Base-by-base conservation (phyloP, 92 coral and sea anemone genomes). In the Blastomussa wellsi region DNA sequence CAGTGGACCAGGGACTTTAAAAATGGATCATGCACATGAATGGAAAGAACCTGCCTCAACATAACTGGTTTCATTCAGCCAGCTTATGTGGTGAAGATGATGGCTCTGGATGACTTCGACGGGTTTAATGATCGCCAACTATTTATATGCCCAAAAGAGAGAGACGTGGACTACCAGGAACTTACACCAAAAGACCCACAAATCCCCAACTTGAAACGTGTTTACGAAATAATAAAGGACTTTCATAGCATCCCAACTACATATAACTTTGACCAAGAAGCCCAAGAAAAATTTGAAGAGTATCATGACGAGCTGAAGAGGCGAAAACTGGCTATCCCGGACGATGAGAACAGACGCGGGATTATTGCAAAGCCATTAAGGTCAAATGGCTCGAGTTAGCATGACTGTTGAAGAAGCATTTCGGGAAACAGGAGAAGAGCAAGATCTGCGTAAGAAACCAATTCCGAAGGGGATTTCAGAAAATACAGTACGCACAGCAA, bases 1-100 rank as follows among this genome's bases (percentile, higher is more conserved):
- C 92, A 89, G 72, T 89, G 92, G 87, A 85, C 92, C 48, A 69
- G 92, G 53, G 86, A 89, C 82, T 89, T 84, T 44, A 89, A 84
- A 71, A 89, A 80, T 69, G 83, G 92, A 14, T 89, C 92, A 8
- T 49, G 38, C 24, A 89, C 86, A 37, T n/a, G n/a, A n/a, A 88
- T 88, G 85, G 77, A 88, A 5, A 68, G 16, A 11, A 83, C 88
- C 8, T 82, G 91, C 65, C 72, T 88, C 29, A 83, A 88, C 84
- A 83, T 83, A 8, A 83, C 91, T 11, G 84, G 84, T 15, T 82
- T 81, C 68, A 87, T 87, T 47, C 90, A 87, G 65, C 86, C 90
- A 2, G 90, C 90, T 5, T 86, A 86, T 60, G 86, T 80, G 22
- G 84, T 80, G 44, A 81, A 81, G 17, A 42, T 81, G 78, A 24